phyloP scores from a whole-genome alignment of 2,113 vertebrate genomes.

The Oreochromis aureus region DNA sequence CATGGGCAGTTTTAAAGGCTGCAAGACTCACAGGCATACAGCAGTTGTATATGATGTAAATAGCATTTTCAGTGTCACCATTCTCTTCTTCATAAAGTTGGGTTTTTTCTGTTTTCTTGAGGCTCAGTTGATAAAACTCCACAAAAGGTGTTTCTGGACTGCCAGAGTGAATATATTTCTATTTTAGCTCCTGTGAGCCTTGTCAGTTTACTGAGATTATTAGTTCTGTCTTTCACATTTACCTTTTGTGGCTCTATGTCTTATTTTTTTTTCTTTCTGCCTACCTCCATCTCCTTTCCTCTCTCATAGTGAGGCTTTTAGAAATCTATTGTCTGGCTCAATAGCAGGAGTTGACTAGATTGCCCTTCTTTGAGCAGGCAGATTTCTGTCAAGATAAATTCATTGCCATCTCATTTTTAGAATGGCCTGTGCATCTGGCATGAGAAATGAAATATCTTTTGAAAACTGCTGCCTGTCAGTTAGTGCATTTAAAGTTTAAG shows the following conservation, averaged over 20 bases:
- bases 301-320: background rate
- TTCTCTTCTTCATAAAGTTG: background rate
- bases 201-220: background rate
- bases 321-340: background rate
- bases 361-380: background rate
- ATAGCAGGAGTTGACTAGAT: background rate
- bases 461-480: background rate
- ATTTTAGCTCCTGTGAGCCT: background rate
- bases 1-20: background rate
- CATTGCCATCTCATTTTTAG: background rate
- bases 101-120: rapidly evolving
- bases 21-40: background rate
- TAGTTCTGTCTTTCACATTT: background rate
- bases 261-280: background rate
- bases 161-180: background rate
- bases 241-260: background rate
- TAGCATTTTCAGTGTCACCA: background rate
- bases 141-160: background rate
- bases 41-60: background rate
- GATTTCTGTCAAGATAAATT: slow-evolving; percentile 7
- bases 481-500: background rate
- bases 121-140: background rate
- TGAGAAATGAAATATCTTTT: background rate
- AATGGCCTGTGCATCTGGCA: background rate
- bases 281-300: background rate